phyloP scores from a whole-genome alignment of 2,888 invertebrate genomes.

The Lypha dubia region DNA sequence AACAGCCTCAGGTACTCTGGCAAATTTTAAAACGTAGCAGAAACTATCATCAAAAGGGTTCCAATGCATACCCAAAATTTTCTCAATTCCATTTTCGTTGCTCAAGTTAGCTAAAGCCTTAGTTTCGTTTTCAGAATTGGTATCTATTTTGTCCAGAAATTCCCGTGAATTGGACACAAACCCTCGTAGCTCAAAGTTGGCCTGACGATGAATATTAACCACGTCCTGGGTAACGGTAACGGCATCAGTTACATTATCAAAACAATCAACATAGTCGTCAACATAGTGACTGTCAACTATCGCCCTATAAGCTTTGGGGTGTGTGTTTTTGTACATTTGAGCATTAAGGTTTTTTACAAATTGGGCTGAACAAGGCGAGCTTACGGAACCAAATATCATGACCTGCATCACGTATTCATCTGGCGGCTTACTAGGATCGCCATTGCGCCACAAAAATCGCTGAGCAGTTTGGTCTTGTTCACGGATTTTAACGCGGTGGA shows the following conservation, averaged over 20 bases:
- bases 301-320: slow-evolving; percentile 50
- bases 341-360: slow-evolving; percentile 26
- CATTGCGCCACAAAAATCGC: slow-evolving; percentile 30
- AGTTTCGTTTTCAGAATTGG: neutral
- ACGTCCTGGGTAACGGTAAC: slow-evolving; percentile 58
- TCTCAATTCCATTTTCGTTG: slow-evolving; percentile 15
- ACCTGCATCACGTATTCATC: neutral
- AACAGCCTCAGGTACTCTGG: slow-evolving; percentile 41
- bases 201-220: slow-evolving; percentile 55
- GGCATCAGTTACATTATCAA: slow-evolving; percentile 59
- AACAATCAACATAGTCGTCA: slow-evolving; percentile 49
- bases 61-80: slow-evolving; percentile 53
- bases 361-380: slow-evolving; percentile 52
- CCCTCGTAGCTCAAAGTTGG: slow-evolving; percentile 64
- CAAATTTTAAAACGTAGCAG: slow-evolving; percentile 53
- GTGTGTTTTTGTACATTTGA: slow-evolving; percentile 1
- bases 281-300: slow-evolving; percentile 68
- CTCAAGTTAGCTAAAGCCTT: slow-evolving; percentile 26
- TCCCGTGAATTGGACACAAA: slow-evolving; percentile 63
- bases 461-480: too few relatives aligned
- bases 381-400: slow-evolving; percentile 13
- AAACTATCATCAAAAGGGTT: slow-evolving; percentile 40
- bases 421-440: neutral
- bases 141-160: slow-evolving; percentile 30
- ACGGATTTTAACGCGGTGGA: too few relatives aligned